These are phyloP conservation scores for Neotoxoptera formosana DNA, from an alignment of 1,140 invertebrate genomes.

Conservation along the genomic window DNA sequence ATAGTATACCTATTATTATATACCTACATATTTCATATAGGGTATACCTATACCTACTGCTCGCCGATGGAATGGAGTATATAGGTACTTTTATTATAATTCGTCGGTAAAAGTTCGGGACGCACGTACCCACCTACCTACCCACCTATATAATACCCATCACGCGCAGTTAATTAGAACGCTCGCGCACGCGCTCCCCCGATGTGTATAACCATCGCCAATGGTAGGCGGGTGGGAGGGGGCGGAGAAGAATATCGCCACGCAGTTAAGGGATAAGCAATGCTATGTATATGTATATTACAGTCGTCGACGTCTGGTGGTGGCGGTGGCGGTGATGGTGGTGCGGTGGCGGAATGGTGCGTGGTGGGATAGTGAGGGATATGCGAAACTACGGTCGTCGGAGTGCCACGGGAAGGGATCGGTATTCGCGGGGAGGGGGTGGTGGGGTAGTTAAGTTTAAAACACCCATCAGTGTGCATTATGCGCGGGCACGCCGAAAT, in stretches of 20 bases:
- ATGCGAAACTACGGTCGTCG: background rate
- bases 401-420: background rate
- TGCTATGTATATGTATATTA: background rate
- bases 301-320: background rate
- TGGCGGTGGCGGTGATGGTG: too few relatives aligned
- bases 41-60: too few relatives aligned
- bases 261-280: background rate
- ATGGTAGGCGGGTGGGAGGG: background rate
- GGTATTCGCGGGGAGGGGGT: background rate
- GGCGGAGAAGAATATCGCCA: background rate
- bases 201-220: background rate
- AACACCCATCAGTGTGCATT: constrained; percentile 56
- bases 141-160: background rate
- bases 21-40: background rate
- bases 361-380: background rate
- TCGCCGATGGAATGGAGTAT: background rate
- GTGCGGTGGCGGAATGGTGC: too few relatives aligned
- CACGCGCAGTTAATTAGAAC: constrained; percentile 31
- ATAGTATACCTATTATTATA: too few relatives aligned
- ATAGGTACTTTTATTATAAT: constrained; percentile 14
- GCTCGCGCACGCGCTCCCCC: background rate
- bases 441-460: constrained; percentile 43
- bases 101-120: constrained; percentile 18
- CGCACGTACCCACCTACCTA: background rate
- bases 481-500: constrained; percentile 52